Evolutionary conservation across 2,797 vertebrate genomes (phyloP).

Genomic region (Potorous gilbertii): DNA sequence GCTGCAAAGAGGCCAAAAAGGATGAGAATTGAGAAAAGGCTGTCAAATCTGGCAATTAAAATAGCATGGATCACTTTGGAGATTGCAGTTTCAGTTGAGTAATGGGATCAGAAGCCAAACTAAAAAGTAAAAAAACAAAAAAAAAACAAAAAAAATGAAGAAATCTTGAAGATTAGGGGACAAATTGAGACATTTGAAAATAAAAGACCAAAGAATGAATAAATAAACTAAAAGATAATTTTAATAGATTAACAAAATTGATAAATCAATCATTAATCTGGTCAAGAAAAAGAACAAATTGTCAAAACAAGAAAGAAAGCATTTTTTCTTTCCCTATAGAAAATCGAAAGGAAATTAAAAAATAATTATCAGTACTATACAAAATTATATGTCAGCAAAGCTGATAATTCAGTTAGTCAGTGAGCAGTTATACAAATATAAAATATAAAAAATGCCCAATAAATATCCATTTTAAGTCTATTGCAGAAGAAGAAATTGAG

Average conservation of each 20-base stretch:
- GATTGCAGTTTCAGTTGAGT: too few relatives aligned
- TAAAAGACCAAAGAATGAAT: neutral
- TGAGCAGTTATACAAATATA: neutral
- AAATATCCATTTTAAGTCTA: neutral
- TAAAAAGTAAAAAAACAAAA: neutral
- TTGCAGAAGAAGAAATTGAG: neutral
- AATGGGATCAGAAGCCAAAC: neutral
- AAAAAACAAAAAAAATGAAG: neutral
- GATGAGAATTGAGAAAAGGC: too few relatives aligned
- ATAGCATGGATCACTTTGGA: too few relatives aligned
- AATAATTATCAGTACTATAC: neutral
- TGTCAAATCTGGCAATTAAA: too few relatives aligned
- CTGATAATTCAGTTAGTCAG: neutral
- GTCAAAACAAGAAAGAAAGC: neutral
- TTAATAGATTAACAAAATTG: neutral
- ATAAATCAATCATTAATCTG: neutral
- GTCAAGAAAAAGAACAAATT: neutral
- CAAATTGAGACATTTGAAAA: neutral
- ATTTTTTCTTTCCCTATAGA: neutral
- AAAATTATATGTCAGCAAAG: neutral
- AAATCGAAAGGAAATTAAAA: neutral
- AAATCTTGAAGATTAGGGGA: neutral
- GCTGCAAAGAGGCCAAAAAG: too few relatives aligned
- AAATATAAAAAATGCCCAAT: neutral
- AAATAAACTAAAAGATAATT: neutral